These are phyloP conservation scores for Strigamia crassipes DNA, from an alignment of 2,888 invertebrate genomes.

Conservation along the genomic window DNA sequence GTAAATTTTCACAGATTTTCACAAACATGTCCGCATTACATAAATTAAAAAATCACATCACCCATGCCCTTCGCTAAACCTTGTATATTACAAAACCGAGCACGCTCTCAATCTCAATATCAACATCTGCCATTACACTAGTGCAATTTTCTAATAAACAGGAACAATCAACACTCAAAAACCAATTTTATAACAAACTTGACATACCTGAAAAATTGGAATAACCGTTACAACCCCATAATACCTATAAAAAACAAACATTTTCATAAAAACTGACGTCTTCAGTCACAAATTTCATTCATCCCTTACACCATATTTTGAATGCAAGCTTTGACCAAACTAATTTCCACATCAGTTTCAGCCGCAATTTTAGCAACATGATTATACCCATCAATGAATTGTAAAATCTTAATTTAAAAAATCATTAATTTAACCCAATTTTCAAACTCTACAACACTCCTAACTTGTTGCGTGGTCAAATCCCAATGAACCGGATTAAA, in stretches of 20 bases:
- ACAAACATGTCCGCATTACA: too few species aligned
- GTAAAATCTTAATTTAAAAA: slow-evolving; percentile 67
- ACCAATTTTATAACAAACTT: not conserved
- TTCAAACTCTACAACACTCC: slow-evolving; percentile 38
- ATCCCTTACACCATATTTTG: slow-evolving; percentile 80
- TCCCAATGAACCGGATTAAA: slow-evolving; percentile 74
- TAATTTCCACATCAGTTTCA: slow-evolving; percentile 89
- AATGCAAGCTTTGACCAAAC: slow-evolving; percentile 90
- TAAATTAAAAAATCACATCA: too few species aligned
- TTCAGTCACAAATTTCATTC: too few species aligned
- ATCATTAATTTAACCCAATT: not conserved
- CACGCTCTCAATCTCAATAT: too few species aligned
- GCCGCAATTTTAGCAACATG: slow-evolving; percentile 87
- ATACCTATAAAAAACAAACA: slow-evolving; percentile 59
- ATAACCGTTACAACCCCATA: slow-evolving; percentile 76
- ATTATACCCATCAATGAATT: slow-evolving; percentile 89
- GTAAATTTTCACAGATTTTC: too few species aligned
- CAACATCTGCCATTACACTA: too few species aligned
- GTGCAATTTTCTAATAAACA: too few species aligned
- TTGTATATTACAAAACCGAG: too few species aligned
- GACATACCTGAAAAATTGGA: slow-evolving; percentile 67
- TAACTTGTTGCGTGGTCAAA: slow-evolving; percentile 87
- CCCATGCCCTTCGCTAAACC: too few species aligned
- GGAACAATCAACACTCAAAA: too few species aligned
- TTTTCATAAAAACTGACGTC: not conserved